These are phyloP conservation scores for Oxygymnocypris stewartii DNA, from an alignment of 2,113 vertebrate genomes.

Conservation along the genomic window DNA sequence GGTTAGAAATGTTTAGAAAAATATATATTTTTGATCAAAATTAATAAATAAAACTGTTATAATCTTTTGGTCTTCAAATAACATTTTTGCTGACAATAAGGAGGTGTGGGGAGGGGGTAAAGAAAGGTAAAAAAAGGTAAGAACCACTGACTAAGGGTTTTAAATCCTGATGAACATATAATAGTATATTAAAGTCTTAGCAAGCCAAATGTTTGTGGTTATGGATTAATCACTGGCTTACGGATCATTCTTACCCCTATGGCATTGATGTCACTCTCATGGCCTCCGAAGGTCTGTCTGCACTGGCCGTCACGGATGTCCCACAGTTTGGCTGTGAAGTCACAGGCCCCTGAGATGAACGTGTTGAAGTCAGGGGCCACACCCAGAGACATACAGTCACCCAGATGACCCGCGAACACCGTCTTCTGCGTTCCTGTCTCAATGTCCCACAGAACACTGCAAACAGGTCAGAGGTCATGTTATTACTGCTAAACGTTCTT, in stretches of 20 bases:
- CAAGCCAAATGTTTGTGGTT: neutral
- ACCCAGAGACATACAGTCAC: slow-evolving; percentile 94
- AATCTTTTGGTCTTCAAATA: neutral
- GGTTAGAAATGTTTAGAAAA: neutral
- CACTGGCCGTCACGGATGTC: slow-evolving; percentile 89
- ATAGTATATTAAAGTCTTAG: neutral
- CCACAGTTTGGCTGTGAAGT: slow-evolving; percentile 96
- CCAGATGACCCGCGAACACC: slow-evolving; percentile 87
- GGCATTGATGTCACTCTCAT: slow-evolving; percentile 95
- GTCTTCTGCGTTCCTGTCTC: slow-evolving; percentile 95
- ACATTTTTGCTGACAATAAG: neutral
- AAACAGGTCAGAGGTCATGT: slow-evolving; percentile 1
- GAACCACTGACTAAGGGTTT: neutral
- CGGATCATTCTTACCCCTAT: slow-evolving; percentile 80
- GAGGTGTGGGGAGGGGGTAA: too few species aligned
- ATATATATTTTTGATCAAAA: neutral
- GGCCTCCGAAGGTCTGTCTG: slow-evolving; percentile 92
- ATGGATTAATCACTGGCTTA: neutral
- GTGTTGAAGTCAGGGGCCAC: slow-evolving; percentile 93
- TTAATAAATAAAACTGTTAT: too few species aligned
- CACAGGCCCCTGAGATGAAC: slow-evolving; percentile 95
- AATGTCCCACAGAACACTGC: slow-evolving; percentile 93
- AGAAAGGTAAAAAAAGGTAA: neutral
- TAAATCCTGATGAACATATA: neutral
- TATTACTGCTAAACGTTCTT: neutral